phyloP scores from a whole-genome alignment of 1,140 invertebrate genomes.

The Cyrtorhinus lividipennis region DNA sequence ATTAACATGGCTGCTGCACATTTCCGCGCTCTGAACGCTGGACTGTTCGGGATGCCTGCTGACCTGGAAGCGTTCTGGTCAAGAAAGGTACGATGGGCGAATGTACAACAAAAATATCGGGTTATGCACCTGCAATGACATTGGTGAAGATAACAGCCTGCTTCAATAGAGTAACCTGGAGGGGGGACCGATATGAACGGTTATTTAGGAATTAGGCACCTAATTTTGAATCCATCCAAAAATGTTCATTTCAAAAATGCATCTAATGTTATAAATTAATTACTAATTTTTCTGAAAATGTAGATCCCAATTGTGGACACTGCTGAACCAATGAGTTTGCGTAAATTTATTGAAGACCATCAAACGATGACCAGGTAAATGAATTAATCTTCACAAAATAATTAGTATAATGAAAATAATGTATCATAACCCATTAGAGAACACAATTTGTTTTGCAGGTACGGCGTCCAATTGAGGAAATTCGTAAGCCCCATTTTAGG shows the following conservation, averaged over 20 bases:
- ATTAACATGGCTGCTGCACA: background rate
- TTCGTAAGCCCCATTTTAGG: background rate
- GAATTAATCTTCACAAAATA: background rate
- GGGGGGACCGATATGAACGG: too few relatives aligned
- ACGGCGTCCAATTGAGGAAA: background rate
- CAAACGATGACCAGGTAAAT: background rate
- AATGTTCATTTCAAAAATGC: too few relatives aligned
- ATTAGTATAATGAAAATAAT: background rate
- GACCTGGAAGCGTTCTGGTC: background rate
- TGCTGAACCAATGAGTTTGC: background rate
- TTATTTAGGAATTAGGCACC: too few relatives aligned
- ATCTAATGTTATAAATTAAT: too few relatives aligned
- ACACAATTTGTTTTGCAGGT: background rate
- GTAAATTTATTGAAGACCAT: background rate
- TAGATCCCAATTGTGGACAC: background rate
- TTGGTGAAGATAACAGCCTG: too few relatives aligned
- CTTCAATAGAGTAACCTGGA: too few relatives aligned
- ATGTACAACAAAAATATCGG: too few relatives aligned
- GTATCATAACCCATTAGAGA: background rate
- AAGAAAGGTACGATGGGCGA: too few relatives aligned
- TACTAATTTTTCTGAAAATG: too few relatives aligned
- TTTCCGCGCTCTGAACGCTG: background rate
- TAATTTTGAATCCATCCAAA: too few relatives aligned
- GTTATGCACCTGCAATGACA: too few relatives aligned
- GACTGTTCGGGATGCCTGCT: background rate